These are phyloP conservation scores for Lycodopsis pacificus DNA, from an alignment of 2,797 vertebrate genomes.

Conservation along the genomic window DNA sequence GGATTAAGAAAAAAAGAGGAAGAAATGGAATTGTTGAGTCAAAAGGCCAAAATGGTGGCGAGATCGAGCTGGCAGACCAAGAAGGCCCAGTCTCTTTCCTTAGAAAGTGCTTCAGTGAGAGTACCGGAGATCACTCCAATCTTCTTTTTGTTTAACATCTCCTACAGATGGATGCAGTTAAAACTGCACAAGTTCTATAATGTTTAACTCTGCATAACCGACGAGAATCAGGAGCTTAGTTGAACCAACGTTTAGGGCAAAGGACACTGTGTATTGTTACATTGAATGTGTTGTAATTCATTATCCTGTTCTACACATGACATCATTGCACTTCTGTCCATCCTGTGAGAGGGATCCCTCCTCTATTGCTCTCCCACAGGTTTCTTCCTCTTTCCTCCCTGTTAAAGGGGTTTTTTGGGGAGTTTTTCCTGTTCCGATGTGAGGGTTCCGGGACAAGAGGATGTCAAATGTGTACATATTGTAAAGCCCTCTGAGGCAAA, in stretches of 20 bases:
- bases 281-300: too few species aligned
- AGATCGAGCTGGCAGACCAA: conserved; percentile 19
- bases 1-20: not conserved
- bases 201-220: not conserved
- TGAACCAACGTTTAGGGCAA: not conserved
- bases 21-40: not conserved
- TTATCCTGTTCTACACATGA: too few species aligned
- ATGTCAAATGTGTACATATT: too few species aligned
- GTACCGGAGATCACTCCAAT: not conserved
- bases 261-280: not conserved
- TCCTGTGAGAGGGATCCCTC: too few species aligned
- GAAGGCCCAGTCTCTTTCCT: conserved; percentile 37
- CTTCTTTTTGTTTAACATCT: not conserved
- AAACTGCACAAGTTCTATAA: conserved; percentile 3
- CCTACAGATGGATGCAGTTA: conserved; percentile 1
- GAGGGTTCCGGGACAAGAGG: too few species aligned
- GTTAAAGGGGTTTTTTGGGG: too few species aligned
- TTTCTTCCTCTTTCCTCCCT: too few species aligned
- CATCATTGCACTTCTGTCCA: too few species aligned
- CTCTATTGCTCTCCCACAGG: too few species aligned
- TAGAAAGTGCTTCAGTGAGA: conserved; percentile 37
- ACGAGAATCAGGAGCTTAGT: not conserved
- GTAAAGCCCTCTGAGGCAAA: too few species aligned
- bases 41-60: conserved; percentile 23
- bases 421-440: too few species aligned